These are phyloP conservation scores for Lophotriccus pileatus DNA, from an alignment of 2,797 vertebrate genomes.

Conservation along the genomic window DNA sequence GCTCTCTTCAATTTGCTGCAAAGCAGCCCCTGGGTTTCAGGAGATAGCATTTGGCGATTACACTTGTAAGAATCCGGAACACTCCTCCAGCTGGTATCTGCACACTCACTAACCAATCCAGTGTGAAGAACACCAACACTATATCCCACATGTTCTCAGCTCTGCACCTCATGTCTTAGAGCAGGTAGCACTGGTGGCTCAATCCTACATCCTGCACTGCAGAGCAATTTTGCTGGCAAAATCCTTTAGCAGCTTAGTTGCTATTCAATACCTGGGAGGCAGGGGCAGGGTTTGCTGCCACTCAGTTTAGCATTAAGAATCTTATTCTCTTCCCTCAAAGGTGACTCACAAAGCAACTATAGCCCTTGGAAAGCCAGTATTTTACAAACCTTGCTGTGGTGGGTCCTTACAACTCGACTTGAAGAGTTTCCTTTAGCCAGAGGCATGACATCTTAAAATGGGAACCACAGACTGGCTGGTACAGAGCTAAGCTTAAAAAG, in stretches of 20 bases:
- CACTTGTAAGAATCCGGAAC: constrained; percentile 1
- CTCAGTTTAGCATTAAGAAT: background rate
- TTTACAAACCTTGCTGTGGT: background rate
- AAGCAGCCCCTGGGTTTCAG: constrained; percentile 6
- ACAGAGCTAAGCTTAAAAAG: background rate
- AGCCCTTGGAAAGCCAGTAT: background rate
- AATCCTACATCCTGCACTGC: background rate
- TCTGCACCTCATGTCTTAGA: background rate
- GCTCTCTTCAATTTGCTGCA: background rate
- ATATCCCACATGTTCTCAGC: background rate
- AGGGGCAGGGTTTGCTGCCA: background rate
- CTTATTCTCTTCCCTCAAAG: background rate
- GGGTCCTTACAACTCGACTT: background rate
- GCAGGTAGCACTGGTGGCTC: background rate
- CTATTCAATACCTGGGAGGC: background rate
- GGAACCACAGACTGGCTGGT: background rate
- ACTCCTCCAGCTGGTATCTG: background rate
- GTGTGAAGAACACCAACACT: background rate
- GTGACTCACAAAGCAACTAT: background rate
- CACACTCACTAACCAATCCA: background rate
- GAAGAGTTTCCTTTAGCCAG: background rate
- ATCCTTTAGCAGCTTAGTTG: background rate
- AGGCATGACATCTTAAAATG: background rate
- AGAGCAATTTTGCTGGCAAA: background rate
- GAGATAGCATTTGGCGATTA: background rate